Conservation (phyloP, 1,140 invertebrate genomes). For the Eupeodes corollae region DNA sequence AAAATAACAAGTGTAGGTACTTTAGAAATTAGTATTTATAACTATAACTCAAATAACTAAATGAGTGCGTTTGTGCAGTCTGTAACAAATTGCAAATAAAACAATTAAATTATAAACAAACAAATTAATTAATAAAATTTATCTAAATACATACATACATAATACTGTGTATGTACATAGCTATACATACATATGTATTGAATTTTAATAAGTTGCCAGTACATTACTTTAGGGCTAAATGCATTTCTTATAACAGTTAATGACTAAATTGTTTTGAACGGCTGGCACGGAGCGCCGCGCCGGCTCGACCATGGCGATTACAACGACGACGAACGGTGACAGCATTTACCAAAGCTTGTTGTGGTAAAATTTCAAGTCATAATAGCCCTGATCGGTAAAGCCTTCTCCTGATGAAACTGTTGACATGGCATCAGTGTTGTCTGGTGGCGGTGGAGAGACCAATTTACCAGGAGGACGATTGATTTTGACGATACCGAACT, state of each 20-base stretch:
- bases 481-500: slow-evolving; percentile 33
- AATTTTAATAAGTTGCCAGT: slow-evolving; percentile 21
- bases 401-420: slow-evolving; percentile 21
- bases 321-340: too few relatives aligned
- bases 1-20: too few relatives aligned
- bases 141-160: too few relatives aligned
- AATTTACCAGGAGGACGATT: slow-evolving; percentile 28
- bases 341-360: slow-evolving; percentile 47
- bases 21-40: too few relatives aligned
- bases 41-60: too few relatives aligned
- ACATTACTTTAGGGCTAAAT: slow-evolving; percentile 13
- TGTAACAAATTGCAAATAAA: too few relatives aligned
- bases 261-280: neutral
- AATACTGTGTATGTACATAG: slow-evolving; percentile 7
- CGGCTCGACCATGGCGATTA: too few relatives aligned
- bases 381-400: slow-evolving; percentile 47
- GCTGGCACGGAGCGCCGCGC: too few relatives aligned
- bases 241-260: slow-evolving; percentile 16
- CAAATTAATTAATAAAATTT: too few relatives aligned
- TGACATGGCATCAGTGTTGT: slow-evolving; percentile 28
- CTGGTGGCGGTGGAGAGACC: slow-evolving; percentile 15
- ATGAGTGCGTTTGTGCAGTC: too few relatives aligned
- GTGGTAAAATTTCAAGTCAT: slow-evolving; percentile 53
- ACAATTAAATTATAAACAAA: too few relatives aligned
- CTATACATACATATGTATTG: slow-evolving; percentile 11